Evolutionary conservation across 2,888 invertebrate species (phyloP).

Genomic region (Hypena proboscidalis): DNA sequence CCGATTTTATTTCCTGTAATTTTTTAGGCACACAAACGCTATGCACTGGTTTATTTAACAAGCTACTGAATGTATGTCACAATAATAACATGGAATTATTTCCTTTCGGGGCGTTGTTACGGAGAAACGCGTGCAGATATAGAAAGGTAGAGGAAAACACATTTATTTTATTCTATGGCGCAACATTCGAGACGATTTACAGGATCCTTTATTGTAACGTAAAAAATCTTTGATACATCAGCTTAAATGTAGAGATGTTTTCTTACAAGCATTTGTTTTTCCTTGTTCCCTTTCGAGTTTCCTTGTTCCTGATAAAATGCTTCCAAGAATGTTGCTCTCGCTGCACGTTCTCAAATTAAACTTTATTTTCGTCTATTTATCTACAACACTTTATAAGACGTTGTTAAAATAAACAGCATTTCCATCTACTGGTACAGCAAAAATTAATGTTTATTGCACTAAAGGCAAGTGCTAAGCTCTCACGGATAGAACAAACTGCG

Average conservation of each 20-base stretch:
- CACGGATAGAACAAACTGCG: conserved; percentile 51
- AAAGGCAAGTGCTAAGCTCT: conserved; percentile 55
- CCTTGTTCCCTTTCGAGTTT: conserved; percentile 18
- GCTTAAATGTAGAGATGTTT: conserved; percentile 25
- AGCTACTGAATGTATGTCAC: conserved; percentile 33
- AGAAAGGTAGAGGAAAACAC: conserved; percentile 23
- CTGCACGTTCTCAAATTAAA: conserved; percentile 1
- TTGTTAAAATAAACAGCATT: conserved; percentile 35
- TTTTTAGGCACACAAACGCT: conserved; percentile 32
- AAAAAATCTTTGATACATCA: conserved; percentile 34
- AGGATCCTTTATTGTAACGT: conserved; percentile 25
- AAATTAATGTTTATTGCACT: conserved; percentile 56
- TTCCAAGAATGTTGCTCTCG: conserved; percentile 12
- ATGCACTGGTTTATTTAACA: conserved; percentile 45
- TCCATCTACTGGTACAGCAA: conserved; percentile 38
- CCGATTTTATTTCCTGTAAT: conserved; percentile 44
- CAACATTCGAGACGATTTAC: conserved; percentile 32
- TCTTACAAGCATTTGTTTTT: conserved; percentile 28
- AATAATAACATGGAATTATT: conserved; percentile 41
- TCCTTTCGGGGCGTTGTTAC: conserved; percentile 25
- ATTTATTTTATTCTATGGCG: conserved; percentile 20
- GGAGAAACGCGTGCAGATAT: conserved; percentile 23
- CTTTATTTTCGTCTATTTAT: conserved; percentile 10
- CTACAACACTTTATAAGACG: conserved; percentile 18
- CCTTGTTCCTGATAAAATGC: conserved; percentile 14